phyloP scores from a whole-genome alignment of 2,797 vertebrate species.

The Anisognathus igniventris region DNA sequence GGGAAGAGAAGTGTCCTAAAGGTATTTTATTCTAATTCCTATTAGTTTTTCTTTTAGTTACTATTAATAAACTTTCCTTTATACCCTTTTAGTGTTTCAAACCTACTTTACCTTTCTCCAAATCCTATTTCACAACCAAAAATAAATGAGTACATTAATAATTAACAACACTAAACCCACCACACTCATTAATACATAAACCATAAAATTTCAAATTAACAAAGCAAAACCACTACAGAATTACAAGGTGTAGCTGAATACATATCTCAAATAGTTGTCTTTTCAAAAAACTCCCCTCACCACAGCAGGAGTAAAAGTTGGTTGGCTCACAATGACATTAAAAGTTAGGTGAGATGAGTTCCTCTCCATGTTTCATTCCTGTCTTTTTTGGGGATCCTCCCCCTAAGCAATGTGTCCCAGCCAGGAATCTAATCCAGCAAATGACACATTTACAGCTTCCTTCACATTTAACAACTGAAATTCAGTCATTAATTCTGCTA shows the following conservation, averaged over 20 bases:
- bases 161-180: neutral
- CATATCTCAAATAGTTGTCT: neutral
- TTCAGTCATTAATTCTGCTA: neutral
- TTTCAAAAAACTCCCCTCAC: neutral
- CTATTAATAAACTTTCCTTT: neutral
- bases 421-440: neutral
- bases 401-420: neutral
- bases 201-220: neutral
- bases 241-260: neutral
- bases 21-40: neutral
- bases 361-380: neutral
- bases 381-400: neutral
- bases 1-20: neutral
- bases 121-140: neutral
- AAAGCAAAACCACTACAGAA: neutral
- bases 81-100: neutral
- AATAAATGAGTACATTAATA: neutral
- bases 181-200: neutral
- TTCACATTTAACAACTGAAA: neutral
- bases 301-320: neutral
- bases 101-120: neutral
- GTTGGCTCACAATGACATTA: neutral
- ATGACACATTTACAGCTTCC: neutral
- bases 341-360: neutral
- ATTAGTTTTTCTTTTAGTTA: neutral